Conservation (phyloP, 2,797 vertebrate species). For the Aulostomus chinensis region DNA sequence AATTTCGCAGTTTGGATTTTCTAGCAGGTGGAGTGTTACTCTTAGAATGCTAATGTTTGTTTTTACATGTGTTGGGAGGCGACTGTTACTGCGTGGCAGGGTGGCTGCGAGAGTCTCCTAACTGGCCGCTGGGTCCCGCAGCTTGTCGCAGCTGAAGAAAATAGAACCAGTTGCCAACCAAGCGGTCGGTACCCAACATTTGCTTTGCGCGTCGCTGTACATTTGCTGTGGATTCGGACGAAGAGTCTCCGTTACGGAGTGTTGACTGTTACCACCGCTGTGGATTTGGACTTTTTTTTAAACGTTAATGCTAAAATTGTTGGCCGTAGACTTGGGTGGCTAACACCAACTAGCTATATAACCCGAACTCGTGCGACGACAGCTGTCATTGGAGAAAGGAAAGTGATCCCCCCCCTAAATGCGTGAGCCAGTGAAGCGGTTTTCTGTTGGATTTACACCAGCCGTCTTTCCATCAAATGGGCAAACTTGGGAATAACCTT, state of each 20-base stretch:
- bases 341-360: constrained; percentile 75
- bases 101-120: constrained; percentile 65
- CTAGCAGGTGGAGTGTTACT: constrained; percentile 28
- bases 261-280: constrained; percentile 26
- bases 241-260: constrained; percentile 40
- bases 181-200: constrained; percentile 56
- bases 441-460: constrained; percentile 70
- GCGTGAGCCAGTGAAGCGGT: constrained; percentile 51
- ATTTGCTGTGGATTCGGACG: constrained; percentile 30
- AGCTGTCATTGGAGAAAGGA: constrained; percentile 83
- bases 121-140: constrained; percentile 75
- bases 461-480: constrained; percentile 72
- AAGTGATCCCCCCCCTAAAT: constrained; percentile 73
- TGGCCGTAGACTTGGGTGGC: constrained; percentile 71
- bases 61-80: constrained; percentile 46
- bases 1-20: constrained; percentile 22
- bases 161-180: constrained; percentile 76
- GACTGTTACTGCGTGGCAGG: constrained; percentile 71
- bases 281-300: constrained; percentile 37
- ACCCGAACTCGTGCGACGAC: constrained; percentile 79
- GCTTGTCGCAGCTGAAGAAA: constrained; percentile 80
- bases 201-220: constrained; percentile 31
- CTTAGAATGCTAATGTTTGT: constrained; percentile 41
- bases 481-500: constrained; percentile 74
- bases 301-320: constrained; percentile 55